These are phyloP conservation scores for Grantiella picta DNA, from an alignment of 2,113 vertebrate species.

Conservation along the genomic window DNA sequence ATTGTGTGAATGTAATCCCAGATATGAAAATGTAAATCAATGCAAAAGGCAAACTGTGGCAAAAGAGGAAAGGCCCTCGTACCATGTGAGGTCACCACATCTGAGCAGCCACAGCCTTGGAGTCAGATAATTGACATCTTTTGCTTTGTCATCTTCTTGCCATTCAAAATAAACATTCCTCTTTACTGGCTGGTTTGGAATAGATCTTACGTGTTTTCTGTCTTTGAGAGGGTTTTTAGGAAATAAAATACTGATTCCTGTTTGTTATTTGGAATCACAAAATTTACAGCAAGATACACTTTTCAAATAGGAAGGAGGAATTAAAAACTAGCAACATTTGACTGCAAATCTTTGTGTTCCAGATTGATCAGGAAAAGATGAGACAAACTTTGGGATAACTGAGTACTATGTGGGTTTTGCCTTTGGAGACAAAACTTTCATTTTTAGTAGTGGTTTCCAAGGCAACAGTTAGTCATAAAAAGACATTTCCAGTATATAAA, in stretches of 20 bases:
- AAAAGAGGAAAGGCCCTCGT: neutral
- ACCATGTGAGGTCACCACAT: neutral
- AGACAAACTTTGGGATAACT: neutral
- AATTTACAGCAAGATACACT: neutral
- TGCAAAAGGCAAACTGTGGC: neutral
- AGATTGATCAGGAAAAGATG: neutral
- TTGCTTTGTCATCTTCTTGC: neutral
- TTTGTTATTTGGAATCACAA: neutral
- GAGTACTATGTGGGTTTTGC: neutral
- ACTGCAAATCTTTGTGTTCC: neutral
- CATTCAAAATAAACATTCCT: neutral
- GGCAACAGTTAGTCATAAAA: neutral
- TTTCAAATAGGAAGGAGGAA: neutral
- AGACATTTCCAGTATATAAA: neutral
- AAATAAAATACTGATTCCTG: neutral
- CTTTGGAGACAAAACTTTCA: neutral
- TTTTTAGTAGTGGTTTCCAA: conserved; percentile 25
- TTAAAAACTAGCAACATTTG: neutral
- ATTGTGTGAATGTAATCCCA: neutral
- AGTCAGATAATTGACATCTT: neutral
- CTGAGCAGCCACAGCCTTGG: neutral
- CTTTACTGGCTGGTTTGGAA: neutral
- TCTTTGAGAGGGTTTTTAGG: neutral
- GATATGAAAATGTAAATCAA: neutral
- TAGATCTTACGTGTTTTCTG: neutral